These are phyloP conservation scores for Allygus modestus DNA, from an alignment of 2,888 invertebrate species.

Conservation along the genomic window DNA sequence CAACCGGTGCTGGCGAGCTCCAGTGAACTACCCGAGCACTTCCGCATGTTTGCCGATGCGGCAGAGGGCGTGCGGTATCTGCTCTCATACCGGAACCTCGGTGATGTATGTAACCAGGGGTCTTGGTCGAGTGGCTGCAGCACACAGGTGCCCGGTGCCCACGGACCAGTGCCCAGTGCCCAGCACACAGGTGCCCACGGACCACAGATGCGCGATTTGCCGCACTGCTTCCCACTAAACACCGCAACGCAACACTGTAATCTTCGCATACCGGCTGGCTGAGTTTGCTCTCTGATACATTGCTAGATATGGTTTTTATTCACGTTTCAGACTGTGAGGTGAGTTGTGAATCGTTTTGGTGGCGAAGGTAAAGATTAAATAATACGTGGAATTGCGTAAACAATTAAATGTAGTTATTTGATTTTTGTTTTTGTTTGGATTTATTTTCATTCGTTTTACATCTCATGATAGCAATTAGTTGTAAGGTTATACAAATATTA, in stretches of 20 bases:
- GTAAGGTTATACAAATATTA: too few relatives aligned
- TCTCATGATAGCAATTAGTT: too few relatives aligned
- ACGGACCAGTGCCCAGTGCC: constrained; percentile 16
- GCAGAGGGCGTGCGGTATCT: constrained; percentile 8
- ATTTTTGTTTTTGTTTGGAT: too few relatives aligned
- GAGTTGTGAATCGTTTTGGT: background rate
- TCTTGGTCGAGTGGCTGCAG: constrained; percentile 19
- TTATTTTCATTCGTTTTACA: too few relatives aligned
- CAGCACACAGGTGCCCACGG: constrained; percentile 13
- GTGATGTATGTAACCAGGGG: constrained; percentile 52
- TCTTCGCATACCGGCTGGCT: constrained; percentile 3
- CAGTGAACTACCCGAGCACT: background rate
- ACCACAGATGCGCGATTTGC: constrained; percentile 45
- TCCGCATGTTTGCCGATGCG: background rate
- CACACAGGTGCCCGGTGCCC: constrained; percentile 16
- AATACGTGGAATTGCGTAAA: too few relatives aligned
- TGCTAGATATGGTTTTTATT: background rate
- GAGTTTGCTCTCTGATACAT: too few relatives aligned
- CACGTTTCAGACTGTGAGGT: background rate
- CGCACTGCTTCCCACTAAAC: constrained; percentile 55
- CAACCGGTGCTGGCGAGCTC: too few relatives aligned
- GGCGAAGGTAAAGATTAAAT: too few relatives aligned
- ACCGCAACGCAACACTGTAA: background rate
- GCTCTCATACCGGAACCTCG: constrained; percentile 55
- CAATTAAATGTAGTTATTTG: too few relatives aligned